Base-by-base conservation (phyloP, 2,888 invertebrate genomes). In the Dynastes tityus region DNA sequence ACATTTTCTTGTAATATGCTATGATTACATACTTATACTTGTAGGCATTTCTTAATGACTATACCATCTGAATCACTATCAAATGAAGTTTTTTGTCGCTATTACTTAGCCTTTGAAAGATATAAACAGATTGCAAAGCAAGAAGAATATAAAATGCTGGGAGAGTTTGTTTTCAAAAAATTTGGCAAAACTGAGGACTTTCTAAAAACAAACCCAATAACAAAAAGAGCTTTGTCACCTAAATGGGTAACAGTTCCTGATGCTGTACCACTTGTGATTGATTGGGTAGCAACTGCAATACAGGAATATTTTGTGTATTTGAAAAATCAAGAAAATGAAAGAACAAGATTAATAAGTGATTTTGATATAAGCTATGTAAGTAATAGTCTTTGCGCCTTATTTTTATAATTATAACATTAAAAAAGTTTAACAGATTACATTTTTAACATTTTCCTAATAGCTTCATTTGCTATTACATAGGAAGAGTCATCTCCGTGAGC, bases 71-170 rank as follows among this genome's bases (percentile, higher is more conserved):
- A 77, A 16, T 82, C 83, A 61, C 78, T 82, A 9, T 81, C 82
- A 5, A 85, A 85, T 58, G 80, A 84, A 65, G 83, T 83, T 5
- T 86, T 85, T 81, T 85, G 85, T 80, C 81, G 86, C 53, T 81
- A 82, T 71, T 86, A 83, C 75, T 84, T 86, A 45, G 65, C 85
- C 9, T 85, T 84, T 78, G 82, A 85, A 78, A 85, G 83, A 70
- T 86, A 85, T 83, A 86, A 86, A 77, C 83, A 79, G 27, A 78
- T 82, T 29, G 77, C 77, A 5, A 74, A 77, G 8, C 76, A 78
- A 6, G 79, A 78, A 8, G 76, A 82, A 51, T 79, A 81, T 40
- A 55, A 79, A 55, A 74, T 76, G 45, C 83, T 85, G 81, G 84
- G 85, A 51, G 78, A 82, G 37, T 76, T 82, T 29, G 78, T 86